Evolutionary conservation across 2,888 invertebrate genomes (phyloP).

Genomic region (Hirtodrosophila duncani): DNA sequence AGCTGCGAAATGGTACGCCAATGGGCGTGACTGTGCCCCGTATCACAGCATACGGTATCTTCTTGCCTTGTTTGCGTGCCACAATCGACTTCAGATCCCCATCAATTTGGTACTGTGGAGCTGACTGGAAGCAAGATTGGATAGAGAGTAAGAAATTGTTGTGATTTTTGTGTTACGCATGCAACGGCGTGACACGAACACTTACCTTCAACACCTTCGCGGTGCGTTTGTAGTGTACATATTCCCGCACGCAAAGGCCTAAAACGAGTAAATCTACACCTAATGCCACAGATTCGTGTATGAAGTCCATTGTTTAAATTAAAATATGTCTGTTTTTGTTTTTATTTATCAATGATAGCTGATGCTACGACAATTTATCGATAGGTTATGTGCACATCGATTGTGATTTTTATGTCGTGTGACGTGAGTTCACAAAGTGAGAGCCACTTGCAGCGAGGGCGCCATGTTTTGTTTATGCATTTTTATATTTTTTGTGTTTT

Average conservation of each 20-base stretch:
- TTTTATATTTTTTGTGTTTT: no score
- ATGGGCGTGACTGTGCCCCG: conserved; percentile 87
- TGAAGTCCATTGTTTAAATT: conserved; percentile 83
- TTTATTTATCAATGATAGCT: no score
- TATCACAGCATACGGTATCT: conserved; percentile 86
- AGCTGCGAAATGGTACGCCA: conserved; percentile 86
- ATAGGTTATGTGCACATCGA: no score
- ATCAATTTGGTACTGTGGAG: conserved; percentile 85
- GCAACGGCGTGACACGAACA: not conserved
- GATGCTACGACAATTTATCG: no score
- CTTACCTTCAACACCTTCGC: conserved; percentile 85
- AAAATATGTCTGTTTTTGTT: not conserved
- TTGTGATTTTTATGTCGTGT: no score
- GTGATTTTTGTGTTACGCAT: no score
- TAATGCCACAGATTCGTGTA: conserved; percentile 86
- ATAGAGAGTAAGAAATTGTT: not conserved
- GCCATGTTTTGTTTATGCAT: no score
- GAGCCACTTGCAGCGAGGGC: no score
- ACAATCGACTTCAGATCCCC: conserved; percentile 82
- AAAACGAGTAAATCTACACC: conserved; percentile 87
- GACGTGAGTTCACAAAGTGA: no score
- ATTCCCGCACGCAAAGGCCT: conserved; percentile 86
- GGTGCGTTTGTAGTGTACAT: conserved; percentile 86
- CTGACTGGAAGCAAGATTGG: conserved; percentile 79
- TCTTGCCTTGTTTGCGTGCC: conserved; percentile 82